Percentiles rank a stretch among this genome's conserved stretches.
phyloP scores from a whole-genome alignment of 2,888 invertebrate genomes.

The Aporophyla lueneburgensis region DNA sequence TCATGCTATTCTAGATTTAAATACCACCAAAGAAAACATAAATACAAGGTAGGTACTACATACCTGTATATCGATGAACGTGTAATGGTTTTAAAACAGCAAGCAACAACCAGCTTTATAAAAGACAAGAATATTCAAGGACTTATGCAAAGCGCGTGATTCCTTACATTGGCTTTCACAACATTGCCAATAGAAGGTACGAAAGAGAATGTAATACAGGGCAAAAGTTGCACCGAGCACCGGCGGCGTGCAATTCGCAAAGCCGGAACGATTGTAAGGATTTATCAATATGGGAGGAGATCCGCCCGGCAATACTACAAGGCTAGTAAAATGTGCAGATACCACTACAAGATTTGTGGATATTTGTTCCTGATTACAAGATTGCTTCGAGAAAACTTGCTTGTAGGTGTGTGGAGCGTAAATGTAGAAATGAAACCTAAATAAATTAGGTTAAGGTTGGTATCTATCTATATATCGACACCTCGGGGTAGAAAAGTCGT shows the following conservation, averaged over 20 bases:
- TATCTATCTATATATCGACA: background rate
- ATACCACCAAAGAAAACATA: background rate
- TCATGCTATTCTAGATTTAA: background rate
- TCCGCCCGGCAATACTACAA: conserved; percentile 70
- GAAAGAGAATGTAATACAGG: conserved; percentile 79
- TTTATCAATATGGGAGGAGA: conserved; percentile 84
- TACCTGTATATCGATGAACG: background rate
- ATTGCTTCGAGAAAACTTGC: conserved; percentile 29
- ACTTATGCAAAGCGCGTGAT: conserved; percentile 49
- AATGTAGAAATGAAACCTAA: background rate
- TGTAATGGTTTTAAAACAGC: background rate
- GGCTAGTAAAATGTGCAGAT: conserved; percentile 70
- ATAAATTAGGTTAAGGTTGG: background rate
- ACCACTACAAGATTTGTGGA: conserved; percentile 68
- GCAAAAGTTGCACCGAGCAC: conserved; percentile 76
- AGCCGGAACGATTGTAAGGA: conserved; percentile 86
- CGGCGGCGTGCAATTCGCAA: conserved; percentile 81
- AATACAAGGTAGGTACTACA: background rate
- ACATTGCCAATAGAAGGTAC: conserved; percentile 55
- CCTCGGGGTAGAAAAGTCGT: too few relatives aligned
- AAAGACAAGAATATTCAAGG: conserved; percentile 38
- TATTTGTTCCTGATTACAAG: conserved; percentile 60
- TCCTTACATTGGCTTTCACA: conserved; percentile 57
- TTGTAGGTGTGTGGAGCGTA: background rate
- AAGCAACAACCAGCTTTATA: conserved; percentile 9